phyloP scores from a whole-genome alignment of 1,140 invertebrate genomes.

The Stegodyphus dumicola region DNA sequence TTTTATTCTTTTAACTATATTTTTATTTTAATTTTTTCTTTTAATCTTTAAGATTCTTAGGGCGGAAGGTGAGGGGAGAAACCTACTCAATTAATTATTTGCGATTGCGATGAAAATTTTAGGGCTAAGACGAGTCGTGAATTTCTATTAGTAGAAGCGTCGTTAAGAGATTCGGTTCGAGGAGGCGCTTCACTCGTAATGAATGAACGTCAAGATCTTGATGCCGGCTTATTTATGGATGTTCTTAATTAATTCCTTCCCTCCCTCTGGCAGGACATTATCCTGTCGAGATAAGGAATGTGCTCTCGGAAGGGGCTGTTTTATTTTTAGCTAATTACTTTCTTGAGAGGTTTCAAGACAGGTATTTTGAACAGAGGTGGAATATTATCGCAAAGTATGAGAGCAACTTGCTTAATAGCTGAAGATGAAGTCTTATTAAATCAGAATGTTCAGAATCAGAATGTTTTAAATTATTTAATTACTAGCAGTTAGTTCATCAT shows the following conservation, averaged over 20 bases:
- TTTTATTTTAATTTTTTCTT: conserved; percentile 37
- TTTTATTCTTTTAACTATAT: background rate
- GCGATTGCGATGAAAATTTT: conserved; percentile 53
- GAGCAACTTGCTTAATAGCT: no score
- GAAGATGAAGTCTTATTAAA: no score
- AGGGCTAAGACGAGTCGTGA: conserved; percentile 39
- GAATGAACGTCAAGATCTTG: conserved; percentile 5
- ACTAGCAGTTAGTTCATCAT: no score
- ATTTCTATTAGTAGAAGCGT: conserved; percentile 51
- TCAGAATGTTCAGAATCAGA: no score
- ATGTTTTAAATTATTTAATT: no score
- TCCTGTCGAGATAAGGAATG: no score
- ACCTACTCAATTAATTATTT: conserved; percentile 51
- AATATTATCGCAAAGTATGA: no score
- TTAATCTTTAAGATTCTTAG: background rate
- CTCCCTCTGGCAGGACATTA: no score
- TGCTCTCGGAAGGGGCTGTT: no score
- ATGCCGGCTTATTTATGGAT: background rate
- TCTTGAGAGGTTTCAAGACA: no score
- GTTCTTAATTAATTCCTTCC: background rate
- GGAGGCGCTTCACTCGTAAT: background rate
- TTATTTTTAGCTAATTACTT: no score
- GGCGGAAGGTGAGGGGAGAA: conserved; percentile 4
- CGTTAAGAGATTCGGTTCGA: conserved; percentile 11
- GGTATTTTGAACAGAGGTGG: no score